Base-by-base conservation (phyloP, 30 jellyfish, hydroid and myxozoan genomes). In the Sanderia malayensis region DNA sequence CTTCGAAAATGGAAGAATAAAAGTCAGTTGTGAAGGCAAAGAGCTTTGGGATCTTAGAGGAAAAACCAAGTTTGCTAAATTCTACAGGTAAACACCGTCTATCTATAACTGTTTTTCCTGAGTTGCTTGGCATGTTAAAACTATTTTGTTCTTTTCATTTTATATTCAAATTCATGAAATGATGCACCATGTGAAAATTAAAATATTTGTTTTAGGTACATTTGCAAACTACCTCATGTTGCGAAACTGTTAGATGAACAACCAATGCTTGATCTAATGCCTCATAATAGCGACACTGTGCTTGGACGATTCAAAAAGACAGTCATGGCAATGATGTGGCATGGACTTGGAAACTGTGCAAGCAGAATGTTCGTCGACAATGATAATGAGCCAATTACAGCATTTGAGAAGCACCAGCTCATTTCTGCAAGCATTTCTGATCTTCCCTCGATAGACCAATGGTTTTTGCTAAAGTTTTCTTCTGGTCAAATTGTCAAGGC, bases 241-340 rank as follows among this genome's bases (percentile, higher is more conserved):
- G n/a, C n/a, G n/a, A n/a, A n/a, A n/a, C n/a, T n/a, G n/a, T n/a
- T n/a, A n/a, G n/a, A n/a, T n/a, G n/a, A n/a, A n/a, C n/a, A n/a
- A n/a, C n/a, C n/a, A n/a, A n/a, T n/a, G n/a, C n/a, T n/a, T n/a
- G n/a, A n/a, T n/a, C n/a, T n/a, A n/a, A n/a, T n/a, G n/a, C n/a
- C n/a, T n/a, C n/a, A n/a, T n/a, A n/a, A n/a, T n/a, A n/a, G n/a
- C n/a, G n/a, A n/a, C n/a, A n/a, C n/a, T n/a, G n/a, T n/a, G n/a
- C n/a, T n/a, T n/a, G n/a, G n/a, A n/a, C n/a, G n/a, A n/a, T 65
- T n/a, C 18, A 65, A 65, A 28, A 4, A 69, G 31, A 65, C 77
- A 2, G 27, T 65, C n/a, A 30, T 65, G 77, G 21, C 22, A 25
- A 65, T 65, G 9, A 68, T 65, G 29, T 65, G 58, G 77, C 34